phyloP scores from a whole-genome alignment of 2,797 vertebrate genomes.

The Lateolabrax maculatus region DNA sequence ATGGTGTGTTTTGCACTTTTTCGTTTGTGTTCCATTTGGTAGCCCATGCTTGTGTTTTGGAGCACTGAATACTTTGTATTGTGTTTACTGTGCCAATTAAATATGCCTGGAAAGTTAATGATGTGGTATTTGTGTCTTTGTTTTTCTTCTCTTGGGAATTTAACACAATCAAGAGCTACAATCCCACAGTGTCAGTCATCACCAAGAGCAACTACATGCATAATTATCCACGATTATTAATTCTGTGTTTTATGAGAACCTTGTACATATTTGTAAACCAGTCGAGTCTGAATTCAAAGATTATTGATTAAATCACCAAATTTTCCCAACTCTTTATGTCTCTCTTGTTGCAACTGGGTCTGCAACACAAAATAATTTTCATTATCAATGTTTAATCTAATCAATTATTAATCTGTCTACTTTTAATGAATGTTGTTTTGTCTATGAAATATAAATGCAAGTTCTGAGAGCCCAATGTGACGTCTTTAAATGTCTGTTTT shows the following conservation, averaged over 20 bases:
- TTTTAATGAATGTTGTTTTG: background rate
- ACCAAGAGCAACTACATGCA: background rate
- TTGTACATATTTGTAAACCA: background rate
- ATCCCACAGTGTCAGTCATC: background rate
- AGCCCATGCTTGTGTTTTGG: conserved; percentile 84
- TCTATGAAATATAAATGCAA: background rate
- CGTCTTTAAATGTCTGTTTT: background rate
- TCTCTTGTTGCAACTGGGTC: background rate
- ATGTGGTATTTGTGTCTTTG: conserved; percentile 1
- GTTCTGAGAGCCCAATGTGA: background rate
- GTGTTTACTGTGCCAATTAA: conserved; percentile 91
- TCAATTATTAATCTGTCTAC: background rate
- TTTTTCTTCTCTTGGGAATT: conserved; percentile 2
- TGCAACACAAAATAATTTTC: background rate
- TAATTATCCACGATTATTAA: background rate
- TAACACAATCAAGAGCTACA: background rate
- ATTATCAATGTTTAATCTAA: too few species aligned
- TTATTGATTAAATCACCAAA: background rate
- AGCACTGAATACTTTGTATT: conserved; percentile 89
- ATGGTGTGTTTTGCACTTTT: conserved; percentile 87
- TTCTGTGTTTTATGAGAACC: background rate
- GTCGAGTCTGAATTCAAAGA: background rate
- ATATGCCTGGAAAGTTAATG: conserved; percentile 80
- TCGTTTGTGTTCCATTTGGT: conserved; percentile 84
- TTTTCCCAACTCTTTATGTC: background rate